Percentiles rank a stretch among this genome's conserved stretches.
Conservation (phyloP, 2,113 vertebrate species). For the Etheostoma spectabile region DNA sequence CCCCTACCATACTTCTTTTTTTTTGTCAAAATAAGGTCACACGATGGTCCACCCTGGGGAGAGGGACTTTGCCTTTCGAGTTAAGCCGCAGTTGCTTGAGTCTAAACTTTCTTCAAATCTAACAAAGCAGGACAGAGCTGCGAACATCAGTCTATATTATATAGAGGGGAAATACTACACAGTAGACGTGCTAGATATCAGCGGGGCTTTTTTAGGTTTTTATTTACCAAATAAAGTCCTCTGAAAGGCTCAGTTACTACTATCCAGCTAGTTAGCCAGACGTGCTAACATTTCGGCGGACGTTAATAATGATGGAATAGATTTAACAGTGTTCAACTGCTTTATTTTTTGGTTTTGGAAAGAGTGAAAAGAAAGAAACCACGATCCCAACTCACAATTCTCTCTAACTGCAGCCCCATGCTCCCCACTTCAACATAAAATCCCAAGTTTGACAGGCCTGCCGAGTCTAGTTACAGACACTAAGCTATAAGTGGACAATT, state of each 20-base stretch:
- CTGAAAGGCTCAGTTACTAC: background rate
- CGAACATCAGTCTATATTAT: background rate
- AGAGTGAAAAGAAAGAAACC: background rate
- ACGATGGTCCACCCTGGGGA: too few species aligned
- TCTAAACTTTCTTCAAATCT: too few species aligned
- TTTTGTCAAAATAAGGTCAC: too few species aligned
- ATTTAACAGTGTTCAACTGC: too few species aligned
- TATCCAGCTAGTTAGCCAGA: background rate
- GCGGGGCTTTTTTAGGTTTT: too few species aligned
- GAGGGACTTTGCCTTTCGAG: too few species aligned
- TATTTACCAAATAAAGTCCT: background rate
- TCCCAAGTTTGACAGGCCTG: background rate
- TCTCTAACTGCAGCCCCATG: background rate
- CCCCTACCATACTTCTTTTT: too few species aligned
- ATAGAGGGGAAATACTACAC: background rate
- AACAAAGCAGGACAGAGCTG: background rate
- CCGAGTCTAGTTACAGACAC: background rate
- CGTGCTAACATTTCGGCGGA: too few species aligned
- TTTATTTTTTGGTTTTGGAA: background rate
- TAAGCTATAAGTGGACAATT: background rate
- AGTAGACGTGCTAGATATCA: background rate
- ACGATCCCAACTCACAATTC: background rate
- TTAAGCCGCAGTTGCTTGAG: too few species aligned
- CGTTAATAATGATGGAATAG: too few species aligned
- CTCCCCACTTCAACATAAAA: background rate